These are phyloP conservation scores for Lingula anatina DNA, from an alignment of 2,888 invertebrate genomes.

Conservation along the genomic window DNA sequence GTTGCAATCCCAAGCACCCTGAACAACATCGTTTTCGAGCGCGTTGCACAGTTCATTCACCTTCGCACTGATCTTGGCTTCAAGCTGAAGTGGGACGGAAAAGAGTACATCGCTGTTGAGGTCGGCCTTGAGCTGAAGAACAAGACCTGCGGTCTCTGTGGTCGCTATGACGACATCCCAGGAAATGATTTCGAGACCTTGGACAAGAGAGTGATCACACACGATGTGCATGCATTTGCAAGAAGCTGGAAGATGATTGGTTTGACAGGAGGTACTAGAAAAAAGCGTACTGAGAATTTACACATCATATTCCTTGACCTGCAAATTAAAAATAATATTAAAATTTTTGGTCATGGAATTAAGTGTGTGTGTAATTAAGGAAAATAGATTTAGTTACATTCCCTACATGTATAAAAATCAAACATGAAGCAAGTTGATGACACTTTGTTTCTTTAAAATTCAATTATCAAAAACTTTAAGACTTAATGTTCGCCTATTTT, in stretches of 20 bases:
- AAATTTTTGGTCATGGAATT: no score
- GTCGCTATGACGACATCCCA: slow-evolving; percentile 67
- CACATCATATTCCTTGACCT: no score
- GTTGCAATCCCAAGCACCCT: slow-evolving; percentile 19
- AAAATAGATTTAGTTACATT: no score
- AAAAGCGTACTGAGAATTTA: neutral
- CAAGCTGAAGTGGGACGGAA: slow-evolving; percentile 72
- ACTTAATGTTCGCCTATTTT: no score
- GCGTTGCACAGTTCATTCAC: slow-evolving; percentile 66
- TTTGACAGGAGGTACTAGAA: slow-evolving; percentile 15
- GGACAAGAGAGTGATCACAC: slow-evolving; percentile 54
- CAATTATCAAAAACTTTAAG: no score
- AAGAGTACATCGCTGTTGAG: slow-evolving; percentile 42
- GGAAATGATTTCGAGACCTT: slow-evolving; percentile 66
- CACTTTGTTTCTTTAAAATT: no score
- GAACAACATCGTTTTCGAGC: slow-evolving; percentile 68
- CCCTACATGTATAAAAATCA: no score
- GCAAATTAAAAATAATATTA: no score
- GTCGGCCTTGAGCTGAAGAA: slow-evolving; percentile 61
- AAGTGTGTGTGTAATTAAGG: no score
- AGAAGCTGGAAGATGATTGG: slow-evolving; percentile 27
- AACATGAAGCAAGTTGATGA: no score
- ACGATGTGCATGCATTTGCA: slow-evolving; percentile 24
- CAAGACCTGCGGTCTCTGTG: slow-evolving; percentile 77
- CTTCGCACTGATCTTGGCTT: slow-evolving; percentile 64